phyloP scores from a whole-genome alignment of 2,113 vertebrate species.

The Etheostoma cragini region DNA sequence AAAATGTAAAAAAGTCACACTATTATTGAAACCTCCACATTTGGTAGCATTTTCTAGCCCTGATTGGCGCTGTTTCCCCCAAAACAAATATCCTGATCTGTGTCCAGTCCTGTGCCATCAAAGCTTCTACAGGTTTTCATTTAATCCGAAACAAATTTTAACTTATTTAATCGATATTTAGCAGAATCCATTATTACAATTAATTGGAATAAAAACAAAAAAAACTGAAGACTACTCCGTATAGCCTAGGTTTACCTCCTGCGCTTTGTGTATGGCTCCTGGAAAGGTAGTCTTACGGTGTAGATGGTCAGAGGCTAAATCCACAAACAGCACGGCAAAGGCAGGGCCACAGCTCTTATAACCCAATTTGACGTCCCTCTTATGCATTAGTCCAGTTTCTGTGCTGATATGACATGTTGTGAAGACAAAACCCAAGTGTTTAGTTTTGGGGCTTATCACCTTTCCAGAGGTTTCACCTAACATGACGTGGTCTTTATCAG shows the following conservation, averaged over 20 bases:
- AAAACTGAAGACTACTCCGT: neutral
- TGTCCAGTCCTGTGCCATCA: neutral
- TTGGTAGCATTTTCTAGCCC: neutral
- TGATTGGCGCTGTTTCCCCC: neutral
- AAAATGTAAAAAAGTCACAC: neutral
- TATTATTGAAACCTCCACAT: neutral
- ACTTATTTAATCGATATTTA: neutral
- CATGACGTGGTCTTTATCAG: conserved; percentile 46
- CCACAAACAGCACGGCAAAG: conserved; percentile 2
- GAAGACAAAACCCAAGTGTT: conserved; percentile 67
- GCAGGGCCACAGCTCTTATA: conserved; percentile 58
- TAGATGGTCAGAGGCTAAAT: neutral
- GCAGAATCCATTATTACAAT: neutral
- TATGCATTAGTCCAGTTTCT: conserved; percentile 21
- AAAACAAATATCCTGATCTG: neutral
- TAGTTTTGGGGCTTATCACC: conserved; percentile 72
- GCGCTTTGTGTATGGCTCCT: neutral
- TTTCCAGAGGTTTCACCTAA: conserved; percentile 35
- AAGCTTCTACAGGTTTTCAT: conserved; percentile 10
- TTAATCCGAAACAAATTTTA: neutral
- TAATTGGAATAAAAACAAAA: neutral
- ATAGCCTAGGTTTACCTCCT: conserved; percentile 1
- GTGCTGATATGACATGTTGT: conserved; percentile 15
- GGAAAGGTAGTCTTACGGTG: conserved; percentile 2
- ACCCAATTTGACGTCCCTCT: conserved; percentile 36